Base-by-base conservation (phyloP, 2,113 vertebrate species). In the Motacilla alba region DNA sequence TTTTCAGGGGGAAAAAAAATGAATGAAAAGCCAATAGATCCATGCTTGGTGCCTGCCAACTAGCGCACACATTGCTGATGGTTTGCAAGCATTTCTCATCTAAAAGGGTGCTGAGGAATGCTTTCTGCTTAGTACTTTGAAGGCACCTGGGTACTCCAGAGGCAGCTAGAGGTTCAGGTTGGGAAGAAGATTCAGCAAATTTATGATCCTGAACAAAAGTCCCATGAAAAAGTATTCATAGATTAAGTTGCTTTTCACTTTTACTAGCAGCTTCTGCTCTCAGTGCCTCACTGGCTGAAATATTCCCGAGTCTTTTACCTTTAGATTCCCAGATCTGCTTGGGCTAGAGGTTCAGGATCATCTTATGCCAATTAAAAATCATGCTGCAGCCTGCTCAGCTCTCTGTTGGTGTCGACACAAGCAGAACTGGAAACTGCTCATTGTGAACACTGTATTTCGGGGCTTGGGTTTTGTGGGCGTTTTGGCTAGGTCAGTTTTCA, bases 361-460 rank as follows among this genome's bases (percentile, higher is more conserved):
- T 14, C 31, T 43, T 56, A 47, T 4, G 18, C 8, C 49, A 64
- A 30, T 70, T 73, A 64, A 81, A 90, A 76, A 50, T 74, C 66
- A 37, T 33, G 10, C 43, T 39, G 22, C 20, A 88, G 28, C 60
- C 26, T n/a, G 20, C 24, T 15, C 26, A 8, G 8, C 30, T 86
- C 56, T 41, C 62, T n/a, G 49, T 27, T 6, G 1, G 17, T n/a
- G 20, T 67, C 3, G 0, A 44, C 62, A 75, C 30, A 63, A 86
- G 47, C 14, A 70, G 33, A 79, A 17, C 20, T 20, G 39, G 43
- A 41, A 88, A 83, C 9, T 0, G 1, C 35, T 81, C 46, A 60
- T 37, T 31, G 47, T 37, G 27, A 83, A 41, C 21, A 44, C 18
- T 1, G 0, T 31, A 28, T 63, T 94, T 82, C 0, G 2, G 2